Evolutionary conservation across 2,113 vertebrate genomes (phyloP), one percentile per base, ranked within the genome.

Genomic region (Pelecanus crispus): DNA sequence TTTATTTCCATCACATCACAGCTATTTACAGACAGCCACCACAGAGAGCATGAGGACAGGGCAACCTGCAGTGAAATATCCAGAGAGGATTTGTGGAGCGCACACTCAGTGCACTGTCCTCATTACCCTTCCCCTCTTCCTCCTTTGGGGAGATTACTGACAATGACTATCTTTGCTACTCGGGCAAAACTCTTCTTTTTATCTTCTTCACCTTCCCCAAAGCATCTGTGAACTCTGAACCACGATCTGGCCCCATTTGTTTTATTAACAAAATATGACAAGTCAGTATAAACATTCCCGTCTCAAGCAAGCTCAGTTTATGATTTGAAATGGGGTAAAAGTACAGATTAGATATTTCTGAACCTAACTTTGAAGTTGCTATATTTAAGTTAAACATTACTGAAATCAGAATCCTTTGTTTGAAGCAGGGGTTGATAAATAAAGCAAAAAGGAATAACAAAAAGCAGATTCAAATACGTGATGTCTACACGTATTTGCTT

Each of bases 231-330:
- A 92, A 75, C 56, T 84, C 47, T 61, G 68, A 94, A 67, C 29
- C 20, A 75, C 40, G 75, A 42, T 66, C 78, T 75, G 78, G 28
- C 24, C 65, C 26, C 50, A 50, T 88, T 94, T 91, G 45, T 62
- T 95, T 78, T 86, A 74, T 87, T 89, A 91, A 62, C 45, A 84
- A 95, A 78, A 84, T 59, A 89, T 34, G 42, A 79, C 68, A 84
- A 59, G n/a, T 53, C 61, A 38, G 21, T 91, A 81, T 94, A 95
- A 96, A 95, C 22, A 89, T 78, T 68, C 68, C 17, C 20, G 1
- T 79, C n/a, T 78, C 83, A 55, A 50, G 47, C 20, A 92, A 95
- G 18, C 32, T 83, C 34, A 47, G 50, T 66, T 92, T 81, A 67
- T 78, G 31, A 78, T 70, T 92, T 47, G 55, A 84, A 94, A 84